Conservation (phyloP, 2,113 vertebrate species). For the cattle (Bos taurus) region ARS-UCD2.0 NC_037349.1:43501501-43502000, state of each 20-base stretch:
- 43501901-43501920: background rate
- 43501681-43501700: background rate
- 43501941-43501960: background rate
- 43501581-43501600: background rate
- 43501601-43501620: background rate
- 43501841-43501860: background rate
- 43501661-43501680: background rate
- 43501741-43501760: background rate
- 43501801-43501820: slow-evolving; percentile 20
- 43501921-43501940: background rate
- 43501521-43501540: background rate
- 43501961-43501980: background rate
- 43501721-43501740: background rate
- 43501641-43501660: background rate
- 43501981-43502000: background rate
- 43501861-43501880: background rate
- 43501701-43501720: background rate
- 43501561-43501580: background rate
- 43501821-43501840: background rate
- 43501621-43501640: background rate
- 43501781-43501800: slow-evolving; percentile 15
- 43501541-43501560: background rate
- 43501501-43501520: background rate
- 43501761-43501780: background rate
- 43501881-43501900: background rate